Conservation (phyloP, 2,888 invertebrate genomes). For the Heliconius hortense region DNA sequence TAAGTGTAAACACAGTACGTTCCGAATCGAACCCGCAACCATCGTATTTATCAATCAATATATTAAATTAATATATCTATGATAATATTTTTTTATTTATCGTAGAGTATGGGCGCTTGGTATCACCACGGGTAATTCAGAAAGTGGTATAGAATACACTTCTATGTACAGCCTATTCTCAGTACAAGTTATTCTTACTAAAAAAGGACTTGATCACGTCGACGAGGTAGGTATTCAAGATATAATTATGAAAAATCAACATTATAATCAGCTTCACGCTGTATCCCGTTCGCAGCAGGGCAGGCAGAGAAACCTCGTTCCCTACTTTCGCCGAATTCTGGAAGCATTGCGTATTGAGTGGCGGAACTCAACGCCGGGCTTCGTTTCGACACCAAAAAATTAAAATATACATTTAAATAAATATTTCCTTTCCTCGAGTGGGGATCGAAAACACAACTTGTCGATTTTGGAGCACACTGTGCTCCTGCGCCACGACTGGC, state of each 20-base stretch:
- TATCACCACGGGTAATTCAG: constrained; percentile 86
- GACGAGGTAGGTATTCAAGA: constrained; percentile 73
- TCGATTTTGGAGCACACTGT: no score
- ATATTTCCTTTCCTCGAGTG: no score
- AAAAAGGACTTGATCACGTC: constrained; percentile 87
- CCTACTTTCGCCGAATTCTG: not conserved
- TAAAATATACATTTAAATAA: no score
- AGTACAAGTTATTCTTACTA: constrained; percentile 88
- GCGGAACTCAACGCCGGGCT: not conserved
- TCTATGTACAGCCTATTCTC: constrained; percentile 89
- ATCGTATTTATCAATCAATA: not conserved
- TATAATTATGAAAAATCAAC: no score
- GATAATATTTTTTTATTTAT: constrained; percentile 23
- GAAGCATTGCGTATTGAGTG: not conserved
- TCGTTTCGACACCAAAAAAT: not conserved
- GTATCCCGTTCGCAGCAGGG: no score
- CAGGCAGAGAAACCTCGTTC: not conserved
- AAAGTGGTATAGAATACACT: constrained; percentile 89
- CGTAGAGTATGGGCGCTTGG: constrained; percentile 88
- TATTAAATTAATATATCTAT: no score
- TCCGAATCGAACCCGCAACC: not conserved
- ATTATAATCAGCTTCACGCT: not conserved
- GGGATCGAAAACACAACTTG: no score
- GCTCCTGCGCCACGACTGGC: no score
- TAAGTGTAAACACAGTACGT: no score